Percentiles rank a stretch among this genome's conserved stretches.
Conservation (phyloP, 2,797 vertebrate species). For the Sciurus carolinensis region DNA sequence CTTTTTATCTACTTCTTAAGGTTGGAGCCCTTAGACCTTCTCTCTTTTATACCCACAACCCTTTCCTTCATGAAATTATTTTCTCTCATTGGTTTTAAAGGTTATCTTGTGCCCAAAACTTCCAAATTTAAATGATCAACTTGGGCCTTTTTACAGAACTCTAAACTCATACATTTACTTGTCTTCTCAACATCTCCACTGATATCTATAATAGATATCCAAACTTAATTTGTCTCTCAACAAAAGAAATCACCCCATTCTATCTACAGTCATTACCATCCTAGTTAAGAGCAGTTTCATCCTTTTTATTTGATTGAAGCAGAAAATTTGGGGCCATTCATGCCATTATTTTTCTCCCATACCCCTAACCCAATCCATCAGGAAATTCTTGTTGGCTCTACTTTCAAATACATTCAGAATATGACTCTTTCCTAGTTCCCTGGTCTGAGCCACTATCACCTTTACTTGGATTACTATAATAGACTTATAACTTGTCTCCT, state of each 20-base stretch:
- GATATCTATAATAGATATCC: not conserved
- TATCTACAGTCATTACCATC: not conserved
- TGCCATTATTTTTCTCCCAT: conserved; percentile 19
- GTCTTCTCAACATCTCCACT: not conserved
- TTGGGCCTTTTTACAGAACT: not conserved
- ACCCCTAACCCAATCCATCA: not conserved
- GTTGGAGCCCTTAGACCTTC: not conserved
- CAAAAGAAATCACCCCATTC: not conserved
- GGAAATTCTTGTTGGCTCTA: not conserved
- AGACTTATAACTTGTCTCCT: not conserved
- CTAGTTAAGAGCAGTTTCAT: conserved; percentile 2
- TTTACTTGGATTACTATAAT: not conserved
- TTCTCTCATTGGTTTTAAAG: conserved; percentile 29
- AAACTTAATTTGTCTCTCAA: not conserved
- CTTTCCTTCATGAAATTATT: not conserved
- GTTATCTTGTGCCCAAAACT: conserved; percentile 8
- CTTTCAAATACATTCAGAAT: not conserved
- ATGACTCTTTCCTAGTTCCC: not conserved
- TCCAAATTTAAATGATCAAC: not conserved
- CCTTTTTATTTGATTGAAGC: not conserved
- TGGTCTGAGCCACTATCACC: not conserved
- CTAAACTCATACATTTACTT: not conserved
- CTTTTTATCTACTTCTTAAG: not conserved
- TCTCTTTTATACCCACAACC: not conserved
- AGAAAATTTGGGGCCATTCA: not conserved